Base-by-base conservation (phyloP, 2,113 vertebrate species). In the Piaya cayana region DNA sequence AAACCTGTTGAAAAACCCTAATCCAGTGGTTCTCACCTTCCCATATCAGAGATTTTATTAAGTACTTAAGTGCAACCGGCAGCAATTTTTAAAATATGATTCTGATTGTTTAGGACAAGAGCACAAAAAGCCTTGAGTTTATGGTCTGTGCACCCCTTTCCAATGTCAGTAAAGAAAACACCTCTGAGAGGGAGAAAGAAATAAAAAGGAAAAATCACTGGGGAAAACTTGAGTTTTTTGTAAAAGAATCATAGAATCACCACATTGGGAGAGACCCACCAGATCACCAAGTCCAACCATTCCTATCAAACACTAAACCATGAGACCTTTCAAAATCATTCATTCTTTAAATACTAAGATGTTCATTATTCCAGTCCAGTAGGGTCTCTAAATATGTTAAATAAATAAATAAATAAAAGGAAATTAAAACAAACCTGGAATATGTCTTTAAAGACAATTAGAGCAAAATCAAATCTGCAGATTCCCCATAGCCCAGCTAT, bases 81-180 rank as follows among this genome's bases (percentile, higher is more conserved):
- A 20, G 6, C 4, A 20, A 8, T 16, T 8, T 26, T 11, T 8
- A 14, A 53, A 50, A 17, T 29, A 53, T 45, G 32, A 12, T 69
- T 36, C 50, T 3, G 0, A 3, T 23, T 42, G 45, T 42, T 62
- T 29, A 80, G n/a, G 25, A 69, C 7, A 74, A 6, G 2, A 42
- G 12, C 15, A 14, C 2, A 9, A 34, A 59, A 3, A 59, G 3
- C 3, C 12, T 81, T 27, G 13, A 0, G 0, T n/a, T 19, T 9
- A 36, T 74, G 5, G 14, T 27, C 36, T 72, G 4, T 1, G 16
- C 27, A 47, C 10, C 4, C 4, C 58, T 49, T 39, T 37, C 17
- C 26, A 7, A 8, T 2, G 16, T 30, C 12, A 12, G 11, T 11
- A 27, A 30, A 53, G 19, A 60, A 15, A 10, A 53, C 15, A 49